Evolutionary conservation across 2,888 invertebrate genomes (phyloP), one percentile per base, ranked within the genome.

Genomic region (Palloptera scutellata): DNA sequence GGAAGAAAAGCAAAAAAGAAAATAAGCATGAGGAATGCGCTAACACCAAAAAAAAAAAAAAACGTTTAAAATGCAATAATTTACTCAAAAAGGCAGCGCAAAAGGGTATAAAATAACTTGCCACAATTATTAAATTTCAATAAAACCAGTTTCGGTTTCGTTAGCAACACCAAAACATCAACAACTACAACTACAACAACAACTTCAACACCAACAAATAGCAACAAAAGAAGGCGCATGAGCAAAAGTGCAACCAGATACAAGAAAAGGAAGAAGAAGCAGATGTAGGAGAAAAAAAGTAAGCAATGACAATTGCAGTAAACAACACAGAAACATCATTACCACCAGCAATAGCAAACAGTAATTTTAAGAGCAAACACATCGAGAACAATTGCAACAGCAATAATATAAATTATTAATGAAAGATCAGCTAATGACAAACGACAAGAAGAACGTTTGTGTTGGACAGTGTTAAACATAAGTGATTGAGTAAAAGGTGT

Each of bases 111-210:
- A 59, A n/a, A 64, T n/a, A 74, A 73, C 77, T 77, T 77, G 79
- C 78, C 78, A 79, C 77, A 79, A 79, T 79, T 79, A 79, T 77
- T 74, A 75, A 77, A 79, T 77, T 77, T 72, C 66, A 64, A 57
- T 41, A 20, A 40, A 68, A 68, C 68, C 61, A 5, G 68, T 68
- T 53, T 64, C 54, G 48, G 11, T n/a, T 30, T 30, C 30, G 53
- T 10, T 11, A 30, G 11, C 54, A 41, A 20, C 45, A 40, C 43
- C 51, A 45, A 43, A 45, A 53, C 45, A 55, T 17, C 10, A 69
- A 64, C 51, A 54, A 55, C 30, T n/a, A n/a, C n/a, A n/a, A n/a
- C n/a, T n/a, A n/a, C 19, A 48, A 19, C 20, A 60, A 53, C 64
- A 69, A 57, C 63, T 20, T 20, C 8, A 13, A 40, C 13, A 51